Percentiles rank a stretch among this genome's conserved stretches.
phyloP scores from a whole-genome alignment of 2,888 invertebrate genomes.

The Steinernema hermaphroditum region DNA sequence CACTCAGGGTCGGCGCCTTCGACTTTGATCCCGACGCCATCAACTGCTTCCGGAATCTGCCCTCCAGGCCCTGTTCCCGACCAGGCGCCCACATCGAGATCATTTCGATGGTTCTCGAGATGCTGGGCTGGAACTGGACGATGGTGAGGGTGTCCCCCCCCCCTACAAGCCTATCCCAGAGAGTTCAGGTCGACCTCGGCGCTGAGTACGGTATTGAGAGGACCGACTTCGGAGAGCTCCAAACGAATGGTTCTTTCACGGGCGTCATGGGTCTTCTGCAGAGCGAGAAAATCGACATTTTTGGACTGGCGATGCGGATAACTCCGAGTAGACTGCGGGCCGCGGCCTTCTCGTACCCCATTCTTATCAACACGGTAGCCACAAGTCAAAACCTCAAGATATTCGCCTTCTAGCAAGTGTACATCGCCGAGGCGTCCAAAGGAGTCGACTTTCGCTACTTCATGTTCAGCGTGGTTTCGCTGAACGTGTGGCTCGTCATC shows the following conservation, averaged over 20 bases:
- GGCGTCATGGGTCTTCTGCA: conserved; percentile 52
- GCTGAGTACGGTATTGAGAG: background rate
- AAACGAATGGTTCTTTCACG: conserved; percentile 18
- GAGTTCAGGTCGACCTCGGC: background rate
- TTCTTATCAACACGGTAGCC: conserved; percentile 30
- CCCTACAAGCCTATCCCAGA: too few relatives aligned
- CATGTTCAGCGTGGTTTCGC: conserved; percentile 47
- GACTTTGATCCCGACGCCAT: conserved; percentile 52
- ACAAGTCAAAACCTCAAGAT: background rate
- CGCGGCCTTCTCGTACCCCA: conserved; percentile 52
- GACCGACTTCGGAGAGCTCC: background rate
- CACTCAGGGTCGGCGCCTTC: conserved; percentile 48
- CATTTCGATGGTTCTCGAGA: conserved; percentile 48
- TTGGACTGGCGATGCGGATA: conserved; percentile 50
- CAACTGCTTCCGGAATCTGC: conserved; percentile 50
- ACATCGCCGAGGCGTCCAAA: conserved; percentile 45
- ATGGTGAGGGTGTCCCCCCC: conserved; percentile 45
- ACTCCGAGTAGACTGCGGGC: conserved; percentile 47
- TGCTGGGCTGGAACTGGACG: conserved; percentile 54
- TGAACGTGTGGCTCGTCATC: conserved; percentile 43
- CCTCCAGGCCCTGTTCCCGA: conserved; percentile 39
- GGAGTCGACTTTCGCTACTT: conserved; percentile 50
- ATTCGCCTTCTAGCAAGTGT: conserved; percentile 43
- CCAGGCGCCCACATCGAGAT: conserved; percentile 53
- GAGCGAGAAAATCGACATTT: conserved; percentile 50